Base-by-base conservation (phyloP, 2,888 invertebrate genomes). In the Euphydryas editha region DNA sequence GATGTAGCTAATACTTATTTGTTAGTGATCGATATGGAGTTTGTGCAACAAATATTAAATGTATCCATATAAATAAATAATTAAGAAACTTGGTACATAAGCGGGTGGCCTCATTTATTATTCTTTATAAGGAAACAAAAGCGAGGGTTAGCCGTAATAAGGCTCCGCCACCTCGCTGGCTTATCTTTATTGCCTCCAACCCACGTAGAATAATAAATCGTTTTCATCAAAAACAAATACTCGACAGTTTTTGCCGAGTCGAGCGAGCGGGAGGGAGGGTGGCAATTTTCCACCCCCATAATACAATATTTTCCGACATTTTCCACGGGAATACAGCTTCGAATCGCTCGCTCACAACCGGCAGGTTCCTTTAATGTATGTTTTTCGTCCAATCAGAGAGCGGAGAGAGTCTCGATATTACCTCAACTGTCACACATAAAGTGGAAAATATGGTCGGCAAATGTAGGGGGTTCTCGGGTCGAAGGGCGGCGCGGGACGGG, bases 381-480 rank as follows among this genome's bases (percentile, higher is more conserved):
- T 93, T 93, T 93, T 93, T 93, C 93, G 93, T 90, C 93, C 93
- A 93, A 93, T 93, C 93, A 93, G 91, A 90, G 91, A 87, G 84
- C 91, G 90, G 92, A 90, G 87, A 90, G 91, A 92, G 90, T 90
- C 93, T 92, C 93, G 93, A 93, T 93, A 93, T 93, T 93, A 93
- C 93, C 93, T 93, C 93, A 93, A 93, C 93, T 93, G 93, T 93
- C 93, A 93, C 93, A 93, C 93, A 93, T 93, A 93, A 93, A 93
- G 93, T 93, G 93, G 93, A 92, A 93, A 93, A 93, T 93, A 93
- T 93, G 93, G 93, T 93, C 92, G 90, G 89, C 88, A 89, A 90
- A 88, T 92, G 90, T 88, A 83, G 92, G 87, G 91, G 84, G 85
- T 75, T 78, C 71, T 75, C 75, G 78, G 79, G 78, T 76, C 69